These are phyloP conservation scores for Ylistrum balloti DNA, from an alignment of 1,140 invertebrate genomes.

Conservation along the genomic window DNA sequence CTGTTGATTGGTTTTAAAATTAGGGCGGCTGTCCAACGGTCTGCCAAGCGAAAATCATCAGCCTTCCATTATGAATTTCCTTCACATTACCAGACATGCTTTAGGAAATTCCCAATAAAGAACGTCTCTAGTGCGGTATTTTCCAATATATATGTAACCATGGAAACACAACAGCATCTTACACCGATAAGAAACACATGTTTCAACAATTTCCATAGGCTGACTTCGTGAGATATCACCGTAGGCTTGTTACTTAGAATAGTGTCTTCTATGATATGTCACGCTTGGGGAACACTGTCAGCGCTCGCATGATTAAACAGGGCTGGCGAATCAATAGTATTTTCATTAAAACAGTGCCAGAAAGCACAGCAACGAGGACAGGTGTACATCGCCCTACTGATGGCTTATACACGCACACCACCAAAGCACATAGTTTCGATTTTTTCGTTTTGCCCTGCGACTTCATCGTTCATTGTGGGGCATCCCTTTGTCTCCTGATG, in stretches of 20 bases:
- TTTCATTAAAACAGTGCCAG: conserved; percentile 38
- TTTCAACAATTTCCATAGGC: neutral
- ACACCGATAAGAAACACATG: neutral
- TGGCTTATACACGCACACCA: neutral
- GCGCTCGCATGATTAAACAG: conserved; percentile 37
- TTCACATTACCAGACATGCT: conserved; percentile 17
- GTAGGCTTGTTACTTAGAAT: neutral
- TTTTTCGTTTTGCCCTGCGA: neutral
- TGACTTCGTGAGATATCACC: neutral
- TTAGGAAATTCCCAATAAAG: neutral
- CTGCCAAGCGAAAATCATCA: neutral
- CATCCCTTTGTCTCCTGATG: neutral
- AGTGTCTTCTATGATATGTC: neutral
- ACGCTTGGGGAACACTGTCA: neutral
- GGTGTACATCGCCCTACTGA: neutral
- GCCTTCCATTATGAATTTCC: neutral
- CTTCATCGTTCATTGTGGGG: neutral
- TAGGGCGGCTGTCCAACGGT: neutral
- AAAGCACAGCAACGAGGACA: conserved; percentile 24
- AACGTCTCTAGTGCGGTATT: neutral
- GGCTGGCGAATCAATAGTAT: conserved; percentile 25
- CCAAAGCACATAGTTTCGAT: neutral
- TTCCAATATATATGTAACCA: neutral
- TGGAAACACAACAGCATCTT: conserved; percentile 12
- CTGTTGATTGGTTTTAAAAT: neutral